Base-by-base conservation (phyloP, 2,888 invertebrate species). In the Timema cristinae region DNA sequence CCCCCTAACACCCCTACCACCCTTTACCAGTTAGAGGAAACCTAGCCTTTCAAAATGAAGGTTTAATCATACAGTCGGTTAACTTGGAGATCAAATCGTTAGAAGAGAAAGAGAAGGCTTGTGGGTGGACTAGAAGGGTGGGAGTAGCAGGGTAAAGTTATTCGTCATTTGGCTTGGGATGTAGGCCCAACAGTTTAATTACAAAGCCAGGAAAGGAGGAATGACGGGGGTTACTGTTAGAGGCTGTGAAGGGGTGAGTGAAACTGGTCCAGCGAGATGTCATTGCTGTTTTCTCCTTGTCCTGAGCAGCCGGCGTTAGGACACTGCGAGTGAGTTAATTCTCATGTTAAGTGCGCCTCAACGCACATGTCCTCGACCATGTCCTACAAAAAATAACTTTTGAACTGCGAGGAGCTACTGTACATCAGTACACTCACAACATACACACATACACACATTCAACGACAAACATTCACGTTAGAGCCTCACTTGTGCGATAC, bases 321-420 rank as follows among this genome's bases (percentile, higher is more conserved):
- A 63, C 63, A 70, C 70, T 52, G 63, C 59, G 67, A 71, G 72
- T 73, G 71, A 66, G 73, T 72, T 74, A 74, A 74, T 73, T 74
- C 72, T 16, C 63, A 63, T 69, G 71, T 74, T 74, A 74, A 50
- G 66, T 66, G 50, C 74, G 74, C 74, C 56, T 71, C 74, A 71
- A 66, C 72, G 69, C 72, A 72, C 73, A 73, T 73, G 72, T 63
- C 63, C 63, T 48, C 47, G 47, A 48, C 63, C 63, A 32, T 32
- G 32, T 32, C 32, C 32, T 32, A 32, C 32, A 32, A 32, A 32
- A 32, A 32, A 32, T 32, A 32, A 32, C 32, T 32, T 32, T 32
- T 32, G 32, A 32, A 32, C 32, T 32, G 32, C 32, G 32, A 32
- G 32, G 32, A 32, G 32, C 32, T 32, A 32, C 32, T 32, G 32